These are phyloP conservation scores for Dendrolimus kikuchii DNA, from an alignment of 1,140 invertebrate species.

Conservation along the genomic window DNA sequence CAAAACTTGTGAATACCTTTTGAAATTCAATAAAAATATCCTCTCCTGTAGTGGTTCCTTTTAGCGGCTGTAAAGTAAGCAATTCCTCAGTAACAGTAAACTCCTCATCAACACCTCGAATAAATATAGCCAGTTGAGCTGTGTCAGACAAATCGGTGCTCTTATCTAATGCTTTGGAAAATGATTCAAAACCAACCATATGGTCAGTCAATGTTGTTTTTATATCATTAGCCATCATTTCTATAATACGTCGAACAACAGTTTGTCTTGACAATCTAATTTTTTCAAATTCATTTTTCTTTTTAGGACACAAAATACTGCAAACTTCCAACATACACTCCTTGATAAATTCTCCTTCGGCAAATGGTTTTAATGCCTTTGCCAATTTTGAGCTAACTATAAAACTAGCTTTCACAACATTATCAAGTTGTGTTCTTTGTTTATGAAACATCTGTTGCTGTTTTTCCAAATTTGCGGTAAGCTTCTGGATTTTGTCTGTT, in stretches of 20 bases:
- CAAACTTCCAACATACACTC: no score
- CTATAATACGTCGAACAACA: not conserved
- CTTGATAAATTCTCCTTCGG: no score
- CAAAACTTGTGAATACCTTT: constrained; percentile 3
- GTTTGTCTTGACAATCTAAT: constrained; percentile 2
- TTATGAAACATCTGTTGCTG: no score
- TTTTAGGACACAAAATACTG: constrained; percentile 1
- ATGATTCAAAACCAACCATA: constrained; percentile 5
- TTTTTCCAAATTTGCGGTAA: no score
- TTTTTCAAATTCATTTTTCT: constrained; percentile 1
- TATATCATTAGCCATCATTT: no score
- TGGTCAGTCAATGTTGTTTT: constrained; percentile 6
- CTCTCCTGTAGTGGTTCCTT: constrained; percentile 8
- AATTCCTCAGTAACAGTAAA: constrained; percentile 7
- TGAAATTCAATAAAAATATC: constrained; percentile 6
- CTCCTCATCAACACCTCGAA: not conserved
- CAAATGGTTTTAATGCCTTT: no score
- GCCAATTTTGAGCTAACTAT: no score
- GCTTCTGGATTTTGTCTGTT: no score
- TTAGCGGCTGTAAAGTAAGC: constrained; percentile 10
- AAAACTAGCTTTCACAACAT: no score
- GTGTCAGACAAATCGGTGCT: constrained; percentile 8
- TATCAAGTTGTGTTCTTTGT: no score
- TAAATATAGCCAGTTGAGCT: constrained; percentile 1
- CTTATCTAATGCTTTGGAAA: constrained; percentile 7